phyloP scores from a whole-genome alignment of 2,797 vertebrate genomes.

The Poliocrania exsul region DNA sequence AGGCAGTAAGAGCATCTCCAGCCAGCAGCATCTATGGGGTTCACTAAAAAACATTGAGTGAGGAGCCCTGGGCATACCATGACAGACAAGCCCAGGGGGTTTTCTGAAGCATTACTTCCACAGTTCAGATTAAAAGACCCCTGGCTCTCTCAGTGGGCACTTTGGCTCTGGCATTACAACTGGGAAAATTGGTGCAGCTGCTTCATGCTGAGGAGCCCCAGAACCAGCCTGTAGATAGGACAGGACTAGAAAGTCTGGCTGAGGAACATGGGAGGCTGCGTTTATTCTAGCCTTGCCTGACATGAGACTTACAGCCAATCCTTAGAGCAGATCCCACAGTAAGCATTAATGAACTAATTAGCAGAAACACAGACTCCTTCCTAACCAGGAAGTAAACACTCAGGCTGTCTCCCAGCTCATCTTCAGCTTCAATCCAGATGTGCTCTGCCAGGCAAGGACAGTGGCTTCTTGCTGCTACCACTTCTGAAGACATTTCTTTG shows the following conservation, averaged over 20 bases:
- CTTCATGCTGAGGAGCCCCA: background rate
- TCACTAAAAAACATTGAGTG: background rate
- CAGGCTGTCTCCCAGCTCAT: background rate
- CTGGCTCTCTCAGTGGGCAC: background rate
- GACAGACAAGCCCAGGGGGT: rapidly evolving
- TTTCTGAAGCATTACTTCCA: background rate
- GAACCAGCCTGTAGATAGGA: background rate
- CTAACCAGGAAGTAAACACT: slow-evolving; percentile 33
- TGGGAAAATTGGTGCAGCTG: background rate
- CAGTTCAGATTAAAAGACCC: background rate
- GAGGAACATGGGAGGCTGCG: background rate
- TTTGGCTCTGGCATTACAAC: background rate
- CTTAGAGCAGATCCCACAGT: background rate
- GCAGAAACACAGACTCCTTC: slow-evolving; percentile 3
- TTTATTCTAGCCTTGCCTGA: background rate
- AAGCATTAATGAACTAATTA: slow-evolving; percentile 14
- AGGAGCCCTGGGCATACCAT: background rate
- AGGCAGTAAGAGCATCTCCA: background rate
- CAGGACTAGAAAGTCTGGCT: background rate
- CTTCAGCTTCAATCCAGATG: background rate
- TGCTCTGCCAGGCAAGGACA: background rate
- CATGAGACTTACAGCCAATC: background rate
- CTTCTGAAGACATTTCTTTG: background rate
- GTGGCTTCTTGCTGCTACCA: background rate
- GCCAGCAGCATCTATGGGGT: background rate